These are phyloP conservation scores for Urocitellus parryii DNA, from an alignment of 2,113 vertebrate genomes.

Conservation along the genomic window DNA sequence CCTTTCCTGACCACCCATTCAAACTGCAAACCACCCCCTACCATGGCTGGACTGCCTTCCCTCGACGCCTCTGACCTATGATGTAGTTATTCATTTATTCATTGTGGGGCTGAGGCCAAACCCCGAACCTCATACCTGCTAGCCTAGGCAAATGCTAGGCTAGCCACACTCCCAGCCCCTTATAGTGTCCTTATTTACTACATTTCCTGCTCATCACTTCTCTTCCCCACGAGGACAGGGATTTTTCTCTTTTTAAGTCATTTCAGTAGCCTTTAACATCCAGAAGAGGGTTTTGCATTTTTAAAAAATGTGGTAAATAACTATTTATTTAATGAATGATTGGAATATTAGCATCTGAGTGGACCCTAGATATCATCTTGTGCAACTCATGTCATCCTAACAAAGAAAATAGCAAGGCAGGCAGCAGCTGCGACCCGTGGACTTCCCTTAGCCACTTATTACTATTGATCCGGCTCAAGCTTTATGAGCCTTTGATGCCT, in stretches of 20 bases:
- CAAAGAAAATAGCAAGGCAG: neutral
- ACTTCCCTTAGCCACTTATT: neutral
- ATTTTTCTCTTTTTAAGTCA: neutral
- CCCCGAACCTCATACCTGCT: neutral
- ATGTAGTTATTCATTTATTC: neutral
- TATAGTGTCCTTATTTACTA: neutral
- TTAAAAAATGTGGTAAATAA: too few relatives aligned
- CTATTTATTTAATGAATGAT: neutral
- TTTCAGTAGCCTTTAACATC: neutral
- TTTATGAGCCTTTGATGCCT: neutral
- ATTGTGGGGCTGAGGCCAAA: neutral
- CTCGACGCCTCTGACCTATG: neutral
- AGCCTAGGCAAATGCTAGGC: neutral
- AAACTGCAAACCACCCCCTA: neutral
- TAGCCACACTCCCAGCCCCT: too few relatives aligned
- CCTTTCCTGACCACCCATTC: neutral
- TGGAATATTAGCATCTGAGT: neutral
- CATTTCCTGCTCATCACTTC: neutral
- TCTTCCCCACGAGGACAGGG: neutral
- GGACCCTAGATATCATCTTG: neutral
- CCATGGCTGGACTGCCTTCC: neutral
- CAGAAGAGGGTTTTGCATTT: neutral
- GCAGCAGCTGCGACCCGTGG: neutral
- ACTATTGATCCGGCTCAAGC: rapidly evolving
- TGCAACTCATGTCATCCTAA: neutral